Conservation (phyloP, 1,140 invertebrate genomes). For the Drosophila nannoptera region DNA sequence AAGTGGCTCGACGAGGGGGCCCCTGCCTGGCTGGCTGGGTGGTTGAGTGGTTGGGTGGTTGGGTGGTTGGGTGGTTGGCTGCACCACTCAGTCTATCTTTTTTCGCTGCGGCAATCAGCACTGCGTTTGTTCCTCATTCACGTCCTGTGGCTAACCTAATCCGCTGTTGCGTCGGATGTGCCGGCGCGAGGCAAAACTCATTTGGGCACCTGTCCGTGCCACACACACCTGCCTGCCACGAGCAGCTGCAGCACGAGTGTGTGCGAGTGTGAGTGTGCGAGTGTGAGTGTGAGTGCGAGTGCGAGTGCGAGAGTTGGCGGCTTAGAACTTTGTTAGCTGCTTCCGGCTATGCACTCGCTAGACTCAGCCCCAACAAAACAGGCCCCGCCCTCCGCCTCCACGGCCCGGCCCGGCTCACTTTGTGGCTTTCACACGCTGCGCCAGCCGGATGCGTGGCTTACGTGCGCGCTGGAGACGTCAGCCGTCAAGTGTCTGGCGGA, state of each 20-base stretch:
- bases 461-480: conserved; percentile 58
- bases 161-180: too few species aligned
- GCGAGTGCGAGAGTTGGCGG: conserved; percentile 31
- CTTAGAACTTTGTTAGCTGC: conserved; percentile 63
- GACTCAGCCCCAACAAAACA: too few species aligned
- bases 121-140: conserved; percentile 36
- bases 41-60: background rate
- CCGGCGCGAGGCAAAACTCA: conserved; percentile 60
- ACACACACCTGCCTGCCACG: background rate
- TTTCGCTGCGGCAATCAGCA: conserved; percentile 43
- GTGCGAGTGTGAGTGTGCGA: too few species aligned
- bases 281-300: too few species aligned
- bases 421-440: conserved; percentile 25
- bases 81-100: conserved; percentile 24
- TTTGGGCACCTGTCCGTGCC: conserved; percentile 58
- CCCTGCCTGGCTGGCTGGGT: too few species aligned
- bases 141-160: conserved; percentile 30
- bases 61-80: background rate
- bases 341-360: conserved; percentile 41
- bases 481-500: conserved; percentile 66
- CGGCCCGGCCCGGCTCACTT: conserved; percentile 7
- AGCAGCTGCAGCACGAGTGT: too few species aligned
- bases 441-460: conserved; percentile 67
- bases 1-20: too few species aligned
- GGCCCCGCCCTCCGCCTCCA: background rate